Base-by-base conservation (phyloP, 2,888 invertebrate species). In the Eupeodes latifasciatus region DNA sequence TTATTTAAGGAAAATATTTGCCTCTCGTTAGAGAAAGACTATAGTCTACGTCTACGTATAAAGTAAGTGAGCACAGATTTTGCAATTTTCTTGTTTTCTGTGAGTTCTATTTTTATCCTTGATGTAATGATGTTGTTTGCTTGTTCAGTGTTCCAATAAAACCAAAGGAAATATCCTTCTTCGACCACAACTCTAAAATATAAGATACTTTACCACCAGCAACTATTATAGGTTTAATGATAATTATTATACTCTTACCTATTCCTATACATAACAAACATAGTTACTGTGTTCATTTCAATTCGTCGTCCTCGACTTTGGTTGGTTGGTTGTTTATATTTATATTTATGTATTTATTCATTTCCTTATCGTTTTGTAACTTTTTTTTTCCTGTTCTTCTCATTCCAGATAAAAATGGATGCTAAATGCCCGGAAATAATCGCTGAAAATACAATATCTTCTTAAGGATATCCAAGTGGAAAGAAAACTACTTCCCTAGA, bases 391-490 rank as follows among this genome's bases (percentile, higher is more conserved):
- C 66, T 57, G 67, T 27, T 34, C 14, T 76, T 44, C 74, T 81
- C 69, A 51, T 88, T 88, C 69, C 85, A 88, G 88, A 81, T 88
- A 75, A 84, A 84, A 83, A 87, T 87, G 87, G 80, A 87, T 81
- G 84, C 78, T 85, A 88, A 85, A 81, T 84, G 81, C 85, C 74
- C 85, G 85, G 85, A 85, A 85, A 79, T 79, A 88, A 85, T 81
- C 81, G 77, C 88, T 85, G 57, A 81, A 85, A 85, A 88, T 78
- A 85, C 85, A 81, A 87, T 87, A 87, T 87, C 87, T 76, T 85
- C 81, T 81, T 88, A 88, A 71, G 85, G 85, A 88, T 85, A 88
- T 74, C 69, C 81, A 74, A 81, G 81, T 74, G 87, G 77, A 88
- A 81, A 81, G 40, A 77, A 88, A 84, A 84, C 79, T 81, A 84